Percentiles rank a stretch among this genome's conserved stretches.
phyloP scores from a whole-genome alignment of 2,888 invertebrate genomes.

The Crioceris asparagi region DNA sequence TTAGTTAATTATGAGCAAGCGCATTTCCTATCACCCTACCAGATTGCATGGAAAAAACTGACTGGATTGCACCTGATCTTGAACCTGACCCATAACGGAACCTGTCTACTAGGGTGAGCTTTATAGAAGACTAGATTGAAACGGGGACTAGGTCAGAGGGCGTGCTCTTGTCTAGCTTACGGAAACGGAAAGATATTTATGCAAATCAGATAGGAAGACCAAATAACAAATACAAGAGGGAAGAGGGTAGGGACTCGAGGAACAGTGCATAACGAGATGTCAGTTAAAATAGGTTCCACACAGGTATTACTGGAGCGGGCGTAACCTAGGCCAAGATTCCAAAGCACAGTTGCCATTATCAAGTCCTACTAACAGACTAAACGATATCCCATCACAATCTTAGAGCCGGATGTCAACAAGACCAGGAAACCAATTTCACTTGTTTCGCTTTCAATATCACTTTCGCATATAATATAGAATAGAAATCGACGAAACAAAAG shows the following conservation, averaged over 20 bases:
- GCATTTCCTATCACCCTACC: too few relatives aligned
- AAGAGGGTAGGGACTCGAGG: too few relatives aligned
- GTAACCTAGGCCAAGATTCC: slow-evolving; percentile 38
- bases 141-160: slow-evolving; percentile 24
- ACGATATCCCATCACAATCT: too few relatives aligned
- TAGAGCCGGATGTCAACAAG: slow-evolving; percentile 7
- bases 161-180: slow-evolving; percentile 1
- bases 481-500: slow-evolving; percentile 21
- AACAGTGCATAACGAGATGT: slow-evolving; percentile 13
- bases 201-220: too few relatives aligned
- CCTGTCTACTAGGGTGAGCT: slow-evolving; percentile 31
- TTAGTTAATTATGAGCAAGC: too few relatives aligned
- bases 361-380: slow-evolving; percentile 18
- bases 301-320: slow-evolving; percentile 29
- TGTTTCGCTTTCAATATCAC: slow-evolving; percentile 23
- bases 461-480: slow-evolving; percentile 21
- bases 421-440: slow-evolving; percentile 7
- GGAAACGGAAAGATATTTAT: too few relatives aligned
- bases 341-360: too few relatives aligned
- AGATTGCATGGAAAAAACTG: too few relatives aligned
- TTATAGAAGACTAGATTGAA: slow-evolving; percentile 30
- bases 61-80: slow-evolving; percentile 40
- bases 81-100: slow-evolving; percentile 39
- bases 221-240: too few relatives aligned
- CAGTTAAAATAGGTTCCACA: slow-evolving; percentile 21